Evolutionary conservation across 2,888 invertebrate species (phyloP), one percentile per base, ranked within the genome.

Genomic region (Cyrtodaria siliqua): DNA sequence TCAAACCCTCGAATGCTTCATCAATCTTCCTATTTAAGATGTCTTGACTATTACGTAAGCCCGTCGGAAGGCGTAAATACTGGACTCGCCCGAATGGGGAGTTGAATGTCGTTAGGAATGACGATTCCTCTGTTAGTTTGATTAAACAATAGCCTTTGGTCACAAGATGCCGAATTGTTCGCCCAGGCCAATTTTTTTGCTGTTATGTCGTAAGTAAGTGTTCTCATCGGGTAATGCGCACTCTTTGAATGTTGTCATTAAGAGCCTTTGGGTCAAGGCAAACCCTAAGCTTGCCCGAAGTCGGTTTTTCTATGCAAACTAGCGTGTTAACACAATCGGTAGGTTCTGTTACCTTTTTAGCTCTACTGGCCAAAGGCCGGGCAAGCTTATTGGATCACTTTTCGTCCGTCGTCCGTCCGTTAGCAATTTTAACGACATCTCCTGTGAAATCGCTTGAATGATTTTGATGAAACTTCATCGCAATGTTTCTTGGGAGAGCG

Each of bases 221-320:
- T n/a, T 9, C 66, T 69, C 55, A 81, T 72, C 8, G 75, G 66
- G 40, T 72, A 78, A 29, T 82, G 79, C 4, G 78, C n/a, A n/a
- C 68, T 38, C 78, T 20, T 16, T 20, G 16, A 8, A 67, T 61
- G 16, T 55, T 63, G 49, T 70, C 66, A 52, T 83, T 81, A 12
- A 81, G 62, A n/a, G 56, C 67, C 26, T 64, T 61, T 2, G 83
- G 80, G 52, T 79, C 77, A 20, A 82, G 26, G 29, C 74, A 77
- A 18, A 82, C 50, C n/a, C 80, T 59, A 12, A 80, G 23, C 47
- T 38, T 79, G 70, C 2, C 78, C 75, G n/a, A n/a, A 16, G 27
- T 55, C 0, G 40, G 57, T 56, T 79, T 75, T 44, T 71, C 62
- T 1, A 64, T 61, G n/a, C 49, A 38, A 12, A 70, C 74, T 2